Percentiles rank a stretch among this genome's conserved stretches.
These are phyloP conservation scores for Varanus salvator DNA, from an alignment of 2,113 vertebrate genomes.

Conservation along the genomic window DNA sequence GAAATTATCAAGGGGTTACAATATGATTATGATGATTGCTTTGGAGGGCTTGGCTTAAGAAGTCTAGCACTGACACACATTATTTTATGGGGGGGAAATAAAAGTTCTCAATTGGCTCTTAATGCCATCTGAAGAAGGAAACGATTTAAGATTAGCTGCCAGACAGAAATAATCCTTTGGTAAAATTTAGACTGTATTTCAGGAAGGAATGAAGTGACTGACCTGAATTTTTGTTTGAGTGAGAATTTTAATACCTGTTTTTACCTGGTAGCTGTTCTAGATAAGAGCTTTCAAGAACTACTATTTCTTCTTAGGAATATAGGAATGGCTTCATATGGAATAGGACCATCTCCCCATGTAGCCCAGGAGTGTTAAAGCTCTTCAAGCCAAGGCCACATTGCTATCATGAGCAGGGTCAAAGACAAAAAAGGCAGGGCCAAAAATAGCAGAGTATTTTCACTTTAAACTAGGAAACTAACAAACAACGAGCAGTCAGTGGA, in stretches of 20 bases:
- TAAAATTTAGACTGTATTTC: constrained; percentile 57
- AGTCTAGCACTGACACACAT: constrained; percentile 54
- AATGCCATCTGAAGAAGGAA: constrained; percentile 59
- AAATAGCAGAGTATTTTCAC: too few species aligned
- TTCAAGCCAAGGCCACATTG: too few species aligned
- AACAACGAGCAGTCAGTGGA: too few species aligned
- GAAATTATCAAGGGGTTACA: constrained; percentile 45
- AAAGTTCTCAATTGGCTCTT: constrained; percentile 62
- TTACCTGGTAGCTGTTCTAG: constrained; percentile 33
- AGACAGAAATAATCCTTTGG: constrained; percentile 51
- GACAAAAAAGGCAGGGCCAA: too few species aligned
- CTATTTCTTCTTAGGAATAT: not conserved
- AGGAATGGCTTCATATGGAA: not conserved
- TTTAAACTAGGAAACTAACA: too few species aligned
- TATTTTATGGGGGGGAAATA: constrained; percentile 62
- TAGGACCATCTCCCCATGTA: not conserved
- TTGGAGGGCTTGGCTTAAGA: constrained; percentile 50
- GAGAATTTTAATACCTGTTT: constrained; percentile 37
- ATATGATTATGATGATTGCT: constrained; percentile 53
- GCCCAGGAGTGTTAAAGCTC: not conserved
- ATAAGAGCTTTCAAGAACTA: not conserved
- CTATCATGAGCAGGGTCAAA: too few species aligned
- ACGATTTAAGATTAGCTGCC: constrained; percentile 64
- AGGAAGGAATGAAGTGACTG: constrained; percentile 38
- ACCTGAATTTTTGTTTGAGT: constrained; percentile 35